Percentiles rank a stretch among this genome's conserved stretches.
phyloP scores from a whole-genome alignment of 2,113 vertebrate species.

The Myxocyprinus asiaticus region DNA sequence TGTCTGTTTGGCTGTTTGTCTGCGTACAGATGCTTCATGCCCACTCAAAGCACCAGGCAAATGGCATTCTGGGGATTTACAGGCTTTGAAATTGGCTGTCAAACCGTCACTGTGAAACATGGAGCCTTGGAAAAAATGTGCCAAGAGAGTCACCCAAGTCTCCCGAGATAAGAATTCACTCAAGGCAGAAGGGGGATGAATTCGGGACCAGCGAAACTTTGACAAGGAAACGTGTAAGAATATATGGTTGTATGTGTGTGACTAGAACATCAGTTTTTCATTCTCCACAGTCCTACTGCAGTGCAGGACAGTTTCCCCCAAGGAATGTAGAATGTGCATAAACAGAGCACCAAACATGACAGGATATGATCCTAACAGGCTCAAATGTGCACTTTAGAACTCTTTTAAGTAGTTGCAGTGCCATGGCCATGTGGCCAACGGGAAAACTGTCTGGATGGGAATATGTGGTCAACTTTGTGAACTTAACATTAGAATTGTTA shows the following conservation, averaged over 20 bases:
- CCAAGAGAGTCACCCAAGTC: conserved; percentile 52
- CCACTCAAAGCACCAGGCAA: conserved; percentile 55
- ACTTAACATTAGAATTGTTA: background rate
- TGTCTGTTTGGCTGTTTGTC: conserved; percentile 51
- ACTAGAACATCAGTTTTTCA: conserved; percentile 33
- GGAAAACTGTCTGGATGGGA: background rate
- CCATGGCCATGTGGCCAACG: background rate
- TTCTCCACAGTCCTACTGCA: conserved; percentile 4
- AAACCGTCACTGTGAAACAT: conserved; percentile 44
- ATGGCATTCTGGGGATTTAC: conserved; percentile 54
- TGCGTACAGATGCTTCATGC: conserved; percentile 54
- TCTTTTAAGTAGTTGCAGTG: background rate
- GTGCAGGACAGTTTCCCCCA: background rate
- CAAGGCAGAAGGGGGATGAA: conserved; percentile 50
- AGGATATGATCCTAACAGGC: conserved; percentile 16
- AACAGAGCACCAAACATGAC: conserved; percentile 1
- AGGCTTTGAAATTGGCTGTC: conserved; percentile 58
- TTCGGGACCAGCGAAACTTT: conserved; percentile 48
- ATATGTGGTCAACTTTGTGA: background rate
- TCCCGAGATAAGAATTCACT: conserved; percentile 54
- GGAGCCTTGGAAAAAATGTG: conserved; percentile 39
- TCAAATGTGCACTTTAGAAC: conserved; percentile 23
- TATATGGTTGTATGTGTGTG: conserved; percentile 41
- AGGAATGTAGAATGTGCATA: background rate
- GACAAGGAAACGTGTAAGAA: conserved; percentile 41